Evolutionary conservation across 2,113 vertebrate genomes (phyloP).

Genomic region (Aleadryas rufinucha): DNA sequence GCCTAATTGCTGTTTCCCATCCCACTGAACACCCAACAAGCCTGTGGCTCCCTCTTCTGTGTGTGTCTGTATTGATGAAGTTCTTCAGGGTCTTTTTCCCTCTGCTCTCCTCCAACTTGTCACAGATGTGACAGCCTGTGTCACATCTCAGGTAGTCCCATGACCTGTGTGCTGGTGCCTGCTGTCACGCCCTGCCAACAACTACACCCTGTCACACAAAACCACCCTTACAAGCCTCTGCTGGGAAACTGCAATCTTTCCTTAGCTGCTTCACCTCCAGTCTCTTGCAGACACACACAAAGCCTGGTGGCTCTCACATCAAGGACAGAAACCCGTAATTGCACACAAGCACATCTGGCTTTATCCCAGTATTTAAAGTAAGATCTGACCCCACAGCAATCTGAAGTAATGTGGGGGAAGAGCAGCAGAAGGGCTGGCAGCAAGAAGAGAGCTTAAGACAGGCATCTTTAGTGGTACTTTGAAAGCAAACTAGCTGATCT

Average conservation of each 20-base stretch:
- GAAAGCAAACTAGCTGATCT: background rate
- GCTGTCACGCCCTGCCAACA: background rate
- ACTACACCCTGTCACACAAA: background rate
- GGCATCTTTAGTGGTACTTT: background rate
- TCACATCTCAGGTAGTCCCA: background rate
- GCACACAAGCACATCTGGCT: background rate
- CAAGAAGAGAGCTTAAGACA: background rate
- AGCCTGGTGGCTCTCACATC: background rate
- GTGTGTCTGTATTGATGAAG: background rate
- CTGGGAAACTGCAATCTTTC: background rate
- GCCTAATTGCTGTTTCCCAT: background rate
- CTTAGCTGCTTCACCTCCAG: background rate
- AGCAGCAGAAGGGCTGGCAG: background rate
- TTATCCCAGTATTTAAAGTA: background rate
- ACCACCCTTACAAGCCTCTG: background rate
- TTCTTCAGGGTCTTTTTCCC: background rate
- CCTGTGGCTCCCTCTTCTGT: background rate
- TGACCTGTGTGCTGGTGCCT: background rate
- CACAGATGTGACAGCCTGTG: background rate
- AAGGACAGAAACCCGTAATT: background rate
- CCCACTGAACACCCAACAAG: background rate
- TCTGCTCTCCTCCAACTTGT: background rate
- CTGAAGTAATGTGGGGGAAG: fast-evolving
- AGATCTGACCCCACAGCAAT: background rate
- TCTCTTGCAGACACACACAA: background rate